A percentile compares a stretch with the other conserved stretches of the same genome.
These are phyloP conservation scores for Megalurothrips usitatus DNA, from an alignment of 2,888 invertebrate species.

Conservation along the genomic window DNA sequence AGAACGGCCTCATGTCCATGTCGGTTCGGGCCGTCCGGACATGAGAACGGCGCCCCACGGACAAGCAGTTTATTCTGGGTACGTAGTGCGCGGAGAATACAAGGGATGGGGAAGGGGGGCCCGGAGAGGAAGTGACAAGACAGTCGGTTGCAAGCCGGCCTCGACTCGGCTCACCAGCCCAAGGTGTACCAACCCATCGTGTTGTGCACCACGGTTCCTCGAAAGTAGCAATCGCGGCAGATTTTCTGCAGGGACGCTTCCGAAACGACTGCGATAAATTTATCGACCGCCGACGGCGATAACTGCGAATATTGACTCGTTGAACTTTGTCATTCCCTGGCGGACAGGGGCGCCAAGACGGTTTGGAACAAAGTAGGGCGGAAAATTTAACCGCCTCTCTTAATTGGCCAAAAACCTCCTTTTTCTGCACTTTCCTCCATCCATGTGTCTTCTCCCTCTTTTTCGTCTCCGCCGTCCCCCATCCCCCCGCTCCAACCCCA, in stretches of 20 bases:
- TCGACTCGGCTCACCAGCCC: neutral
- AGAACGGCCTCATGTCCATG: neutral
- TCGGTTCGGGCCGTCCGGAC: neutral
- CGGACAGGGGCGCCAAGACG: too few relatives aligned
- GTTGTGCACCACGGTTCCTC: too few relatives aligned
- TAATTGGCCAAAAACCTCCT: too few relatives aligned
- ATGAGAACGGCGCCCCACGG: neutral
- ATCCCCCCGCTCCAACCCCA: neutral
- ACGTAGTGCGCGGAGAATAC: neutral
- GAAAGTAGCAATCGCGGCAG: too few relatives aligned
- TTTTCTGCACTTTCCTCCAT: neutral
- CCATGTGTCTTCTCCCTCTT: neutral
- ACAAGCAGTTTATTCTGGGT: neutral
- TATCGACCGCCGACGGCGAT: too few relatives aligned
- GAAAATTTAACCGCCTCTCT: too few relatives aligned
- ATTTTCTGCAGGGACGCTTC: too few relatives aligned
- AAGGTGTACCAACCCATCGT: too few relatives aligned
- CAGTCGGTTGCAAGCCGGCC: neutral
- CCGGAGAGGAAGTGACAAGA: neutral
- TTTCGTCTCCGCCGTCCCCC: neutral
- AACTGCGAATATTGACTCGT: too few relatives aligned
- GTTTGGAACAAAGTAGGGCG: too few relatives aligned
- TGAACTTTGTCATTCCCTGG: too few relatives aligned
- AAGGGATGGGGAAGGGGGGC: neutral
- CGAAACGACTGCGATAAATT: too few relatives aligned